Evolutionary conservation across 2,888 invertebrate genomes (phyloP).

Genomic region (Drosophila tanythrix): DNA sequence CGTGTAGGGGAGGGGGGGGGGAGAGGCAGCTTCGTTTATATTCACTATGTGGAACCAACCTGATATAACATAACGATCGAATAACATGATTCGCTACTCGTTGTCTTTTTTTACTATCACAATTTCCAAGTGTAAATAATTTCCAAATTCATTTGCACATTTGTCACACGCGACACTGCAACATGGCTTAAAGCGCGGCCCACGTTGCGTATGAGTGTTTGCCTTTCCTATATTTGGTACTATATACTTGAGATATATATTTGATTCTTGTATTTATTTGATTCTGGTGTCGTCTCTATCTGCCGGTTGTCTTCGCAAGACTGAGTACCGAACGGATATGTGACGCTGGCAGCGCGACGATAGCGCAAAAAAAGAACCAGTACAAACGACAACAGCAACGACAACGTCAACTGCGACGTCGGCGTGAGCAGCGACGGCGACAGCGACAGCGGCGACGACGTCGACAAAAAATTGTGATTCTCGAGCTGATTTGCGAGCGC

Average conservation of each 20-base stretch:
- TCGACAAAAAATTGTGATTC: constrained; percentile 49
- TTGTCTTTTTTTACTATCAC: constrained; percentile 54
- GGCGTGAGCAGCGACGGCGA: constrained; percentile 12
- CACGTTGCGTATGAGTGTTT: constrained; percentile 64
- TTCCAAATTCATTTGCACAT: constrained; percentile 32
- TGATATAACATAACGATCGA: constrained; percentile 84
- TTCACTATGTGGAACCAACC: constrained; percentile 71
- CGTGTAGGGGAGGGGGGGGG: too few species aligned
- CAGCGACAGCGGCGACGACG: constrained; percentile 5
- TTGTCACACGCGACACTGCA: constrained; percentile 48
- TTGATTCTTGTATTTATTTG: constrained; percentile 18
- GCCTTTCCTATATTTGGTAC: constrained; percentile 3
- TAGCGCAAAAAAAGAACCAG: constrained; percentile 46
- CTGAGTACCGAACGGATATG: constrained; percentile 79
- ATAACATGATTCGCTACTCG: constrained; percentile 76
- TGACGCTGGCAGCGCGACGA: constrained; percentile 64
- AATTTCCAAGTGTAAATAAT: constrained; percentile 36
- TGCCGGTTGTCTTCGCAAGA: constrained; percentile 84
- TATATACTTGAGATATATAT: constrained; percentile 9
- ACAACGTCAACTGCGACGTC: constrained; percentile 17
- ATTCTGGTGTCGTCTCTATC: constrained; percentile 83
- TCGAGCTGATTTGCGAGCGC: constrained; percentile 54
- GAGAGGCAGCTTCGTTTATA: background rate
- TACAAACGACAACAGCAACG: constrained; percentile 26
- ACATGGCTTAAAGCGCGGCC: constrained; percentile 36